Evolutionary conservation across 2,113 vertebrate genomes (phyloP), one percentile per base, ranked within the genome.

Genomic region (Melanocharis versteri): DNA sequence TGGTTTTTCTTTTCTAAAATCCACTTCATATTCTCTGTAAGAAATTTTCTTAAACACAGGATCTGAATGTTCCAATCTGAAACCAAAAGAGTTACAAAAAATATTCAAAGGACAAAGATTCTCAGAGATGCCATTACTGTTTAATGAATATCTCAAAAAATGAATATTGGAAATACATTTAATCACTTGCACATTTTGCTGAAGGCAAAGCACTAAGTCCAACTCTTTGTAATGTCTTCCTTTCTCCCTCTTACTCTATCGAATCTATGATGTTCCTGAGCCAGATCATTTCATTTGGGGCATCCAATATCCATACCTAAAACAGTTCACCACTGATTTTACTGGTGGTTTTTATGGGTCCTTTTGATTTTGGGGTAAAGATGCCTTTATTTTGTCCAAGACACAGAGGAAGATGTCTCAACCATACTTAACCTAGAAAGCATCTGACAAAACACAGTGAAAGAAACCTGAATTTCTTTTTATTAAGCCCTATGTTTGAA

Each of bases 1-100:
- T 95, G 97, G 93, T 82, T 99, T 99, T 89, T 98, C 97, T 96
- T 96, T 98, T 91, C 92, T 95, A 98, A 99, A 99, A 96, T 96
- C 97, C 96, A 96, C 93, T 86, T 99, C 99, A 97, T 99, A 99
- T 53, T 99, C 99, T 91, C 98, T 98, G 97, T 98, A 99, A 57
- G 99, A 98, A 89, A 98, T 98, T 98, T 99, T 99, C 98, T 98
- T 98, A 97, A 99, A 99, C 45, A 97, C 95, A 76, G 96, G 91
- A 85, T 90, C 95, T 66, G 61, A 90, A 70, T 97, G 96, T 76
- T 81, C 83, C 56, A 90, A 94, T 77, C 94, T 96, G 86, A 82
- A 97, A 98, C 3, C 88, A 86, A 71, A 70, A 96, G 66, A 50
- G 26, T 45, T 88, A 61, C 21, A 89, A 77, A 82, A 35, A 40